Conservation (phyloP, 2,113 vertebrate genomes). For the Neodon shergylaensis region DNA sequence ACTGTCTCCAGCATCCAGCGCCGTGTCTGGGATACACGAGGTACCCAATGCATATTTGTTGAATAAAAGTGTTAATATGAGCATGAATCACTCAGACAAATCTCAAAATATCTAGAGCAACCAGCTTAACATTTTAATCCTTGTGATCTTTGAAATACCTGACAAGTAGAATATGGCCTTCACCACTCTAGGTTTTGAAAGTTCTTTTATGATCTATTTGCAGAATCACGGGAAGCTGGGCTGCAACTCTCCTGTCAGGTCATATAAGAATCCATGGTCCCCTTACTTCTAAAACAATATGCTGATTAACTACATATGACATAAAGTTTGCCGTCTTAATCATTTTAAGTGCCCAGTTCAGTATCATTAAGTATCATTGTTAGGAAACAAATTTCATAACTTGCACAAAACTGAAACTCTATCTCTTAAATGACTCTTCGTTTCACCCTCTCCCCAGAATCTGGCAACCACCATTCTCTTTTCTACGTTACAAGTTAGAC, state of each 20-base stretch:
- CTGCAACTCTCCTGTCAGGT: background rate
- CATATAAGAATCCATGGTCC: background rate
- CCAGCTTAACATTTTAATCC: background rate
- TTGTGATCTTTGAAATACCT: background rate
- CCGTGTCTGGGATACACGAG: background rate
- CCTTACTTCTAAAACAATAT: background rate
- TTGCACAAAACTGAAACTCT: background rate
- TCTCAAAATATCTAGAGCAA: background rate
- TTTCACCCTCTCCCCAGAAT: background rate
- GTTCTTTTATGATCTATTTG: background rate
- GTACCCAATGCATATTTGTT: background rate
- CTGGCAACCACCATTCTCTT: background rate
- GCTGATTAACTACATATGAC: background rate
- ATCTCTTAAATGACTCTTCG: background rate
- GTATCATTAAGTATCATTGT: background rate
- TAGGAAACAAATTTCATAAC: background rate
- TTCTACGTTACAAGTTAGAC: background rate
- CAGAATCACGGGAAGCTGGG: background rate
- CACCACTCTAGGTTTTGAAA: background rate
- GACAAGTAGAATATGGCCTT: background rate
- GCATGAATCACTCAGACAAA: background rate
- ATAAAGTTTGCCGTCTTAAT: background rate
- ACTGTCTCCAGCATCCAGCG: background rate
- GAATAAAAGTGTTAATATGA: background rate
- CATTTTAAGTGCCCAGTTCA: background rate